Percentiles rank a stretch among this genome's conserved stretches.
Conservation (phyloP, 2,113 vertebrate species). For the Trematocara macrostoma region DNA sequence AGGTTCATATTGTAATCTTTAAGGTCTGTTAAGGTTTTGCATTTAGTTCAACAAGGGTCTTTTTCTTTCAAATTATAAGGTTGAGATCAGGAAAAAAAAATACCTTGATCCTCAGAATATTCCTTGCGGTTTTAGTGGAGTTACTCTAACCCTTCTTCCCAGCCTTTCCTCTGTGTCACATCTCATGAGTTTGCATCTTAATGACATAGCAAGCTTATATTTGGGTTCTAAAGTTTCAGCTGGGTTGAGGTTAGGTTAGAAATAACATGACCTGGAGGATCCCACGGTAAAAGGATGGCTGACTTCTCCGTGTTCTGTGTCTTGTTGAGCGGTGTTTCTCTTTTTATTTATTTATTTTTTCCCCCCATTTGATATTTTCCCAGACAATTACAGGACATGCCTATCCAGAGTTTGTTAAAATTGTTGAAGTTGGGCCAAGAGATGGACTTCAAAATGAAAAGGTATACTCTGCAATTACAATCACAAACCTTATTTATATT, state of each 20-base stretch:
- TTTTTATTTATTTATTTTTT: neutral
- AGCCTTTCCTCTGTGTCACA: conserved; percentile 4
- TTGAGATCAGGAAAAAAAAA: conserved; percentile 1
- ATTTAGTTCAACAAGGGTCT: neutral
- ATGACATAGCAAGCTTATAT: conserved; percentile 21
- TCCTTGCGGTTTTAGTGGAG: conserved; percentile 9
- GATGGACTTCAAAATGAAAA: conserved; percentile 97
- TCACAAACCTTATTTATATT: neutral
- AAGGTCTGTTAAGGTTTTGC: neutral
- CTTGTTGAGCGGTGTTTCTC: neutral
- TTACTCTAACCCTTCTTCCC: neutral
- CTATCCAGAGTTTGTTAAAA: conserved; percentile 86
- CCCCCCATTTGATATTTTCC: conserved; percentile 4
- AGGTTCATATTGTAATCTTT: neutral
- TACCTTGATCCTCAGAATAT: conserved; percentile 7
- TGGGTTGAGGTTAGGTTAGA: conserved; percentile 22
- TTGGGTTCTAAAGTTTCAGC: conserved; percentile 27
- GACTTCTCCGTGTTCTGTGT: neutral
- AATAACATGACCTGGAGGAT: conserved; percentile 12
- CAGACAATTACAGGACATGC: conserved; percentile 70
- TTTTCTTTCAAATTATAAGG: neutral
- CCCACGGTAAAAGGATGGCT: neutral
- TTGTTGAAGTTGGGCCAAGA: conserved; percentile 94
- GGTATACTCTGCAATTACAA: conserved; percentile 64
- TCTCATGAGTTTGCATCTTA: conserved; percentile 11